A percentile compares a stretch with the other conserved stretches of the same genome.
Conservation (phyloP, 1,140 invertebrate species). For the Cotesia vestalis region DNA sequence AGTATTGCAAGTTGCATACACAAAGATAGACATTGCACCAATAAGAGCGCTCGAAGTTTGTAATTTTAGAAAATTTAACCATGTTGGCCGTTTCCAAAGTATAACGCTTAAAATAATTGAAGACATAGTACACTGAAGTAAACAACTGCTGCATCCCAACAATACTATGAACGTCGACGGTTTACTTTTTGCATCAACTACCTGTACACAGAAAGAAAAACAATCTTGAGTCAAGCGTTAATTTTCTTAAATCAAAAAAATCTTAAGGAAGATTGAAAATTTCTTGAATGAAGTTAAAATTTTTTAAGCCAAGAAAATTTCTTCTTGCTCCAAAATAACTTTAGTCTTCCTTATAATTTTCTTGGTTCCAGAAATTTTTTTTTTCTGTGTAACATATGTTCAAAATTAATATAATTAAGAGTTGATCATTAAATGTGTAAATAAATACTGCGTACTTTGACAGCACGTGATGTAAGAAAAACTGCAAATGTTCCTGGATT, state of each 20-base stretch:
- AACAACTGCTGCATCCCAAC: conserved; percentile 70
- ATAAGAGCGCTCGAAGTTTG: conserved; percentile 72
- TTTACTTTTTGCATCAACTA: conserved; percentile 48
- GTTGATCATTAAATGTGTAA: conserved; percentile 1
- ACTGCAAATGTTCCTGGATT: conserved; percentile 70
- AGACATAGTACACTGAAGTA: conserved; percentile 69
- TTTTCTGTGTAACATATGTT: conserved; percentile 3
- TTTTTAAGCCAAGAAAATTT: too few relatives aligned
- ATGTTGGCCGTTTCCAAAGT: conserved; percentile 71
- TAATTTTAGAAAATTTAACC: conserved; percentile 74
- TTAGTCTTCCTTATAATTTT: too few relatives aligned
- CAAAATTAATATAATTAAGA: not conserved
- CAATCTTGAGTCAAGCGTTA: too few relatives aligned
- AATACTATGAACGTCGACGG: conserved; percentile 66
- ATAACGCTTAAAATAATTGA: conserved; percentile 68
- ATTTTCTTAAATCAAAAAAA: too few relatives aligned
- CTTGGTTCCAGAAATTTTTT: too few relatives aligned
- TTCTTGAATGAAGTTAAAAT: too few relatives aligned
- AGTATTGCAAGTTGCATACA: conserved; percentile 69
- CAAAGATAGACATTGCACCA: conserved; percentile 71
- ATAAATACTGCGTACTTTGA: conserved; percentile 62
- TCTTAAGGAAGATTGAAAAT: too few relatives aligned
- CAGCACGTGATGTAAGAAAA: conserved; percentile 67
- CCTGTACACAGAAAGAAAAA: conserved; percentile 37
- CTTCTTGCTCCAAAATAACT: too few relatives aligned